phyloP scores from a whole-genome alignment of 2,113 vertebrate species.

The Dipodomys stephensi region DNA sequence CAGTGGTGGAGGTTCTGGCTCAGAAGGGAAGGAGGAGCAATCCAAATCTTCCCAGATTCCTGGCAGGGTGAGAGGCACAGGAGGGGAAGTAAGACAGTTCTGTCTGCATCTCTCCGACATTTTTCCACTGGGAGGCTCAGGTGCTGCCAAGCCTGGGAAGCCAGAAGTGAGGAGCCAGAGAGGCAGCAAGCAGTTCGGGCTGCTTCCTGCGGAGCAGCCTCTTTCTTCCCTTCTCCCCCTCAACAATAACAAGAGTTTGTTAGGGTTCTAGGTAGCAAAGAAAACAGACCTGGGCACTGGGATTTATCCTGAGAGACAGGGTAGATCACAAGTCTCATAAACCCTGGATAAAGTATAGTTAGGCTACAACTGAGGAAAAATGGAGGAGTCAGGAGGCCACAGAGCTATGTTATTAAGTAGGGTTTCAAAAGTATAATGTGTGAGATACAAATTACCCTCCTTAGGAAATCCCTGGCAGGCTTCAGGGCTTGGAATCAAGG shows the following conservation, averaged over 20 bases:
- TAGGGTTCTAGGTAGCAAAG: neutral
- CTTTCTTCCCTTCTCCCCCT: neutral
- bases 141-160: conserved; percentile 28
- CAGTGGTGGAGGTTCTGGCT: neutral
- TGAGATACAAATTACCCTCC: neutral
- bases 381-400: neutral
- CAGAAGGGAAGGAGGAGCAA: neutral
- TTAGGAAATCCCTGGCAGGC: neutral
- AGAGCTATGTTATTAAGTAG: neutral
- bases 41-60: conserved; percentile 49
- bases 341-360: no score
- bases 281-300: accelerated
- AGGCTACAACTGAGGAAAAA: neutral
- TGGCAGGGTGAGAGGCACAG: neutral
- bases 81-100: neutral
- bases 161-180: neutral
- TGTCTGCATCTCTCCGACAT: conserved; percentile 46
- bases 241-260: neutral
- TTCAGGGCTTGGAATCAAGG: neutral
- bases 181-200: neutral
- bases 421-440: neutral
- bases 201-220: neutral
- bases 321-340: neutral
- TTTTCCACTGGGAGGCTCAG: neutral
- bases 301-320: neutral